Evolutionary conservation across 1,140 invertebrate genomes (phyloP).

Genomic region (Calephelis nemesis): DNA sequence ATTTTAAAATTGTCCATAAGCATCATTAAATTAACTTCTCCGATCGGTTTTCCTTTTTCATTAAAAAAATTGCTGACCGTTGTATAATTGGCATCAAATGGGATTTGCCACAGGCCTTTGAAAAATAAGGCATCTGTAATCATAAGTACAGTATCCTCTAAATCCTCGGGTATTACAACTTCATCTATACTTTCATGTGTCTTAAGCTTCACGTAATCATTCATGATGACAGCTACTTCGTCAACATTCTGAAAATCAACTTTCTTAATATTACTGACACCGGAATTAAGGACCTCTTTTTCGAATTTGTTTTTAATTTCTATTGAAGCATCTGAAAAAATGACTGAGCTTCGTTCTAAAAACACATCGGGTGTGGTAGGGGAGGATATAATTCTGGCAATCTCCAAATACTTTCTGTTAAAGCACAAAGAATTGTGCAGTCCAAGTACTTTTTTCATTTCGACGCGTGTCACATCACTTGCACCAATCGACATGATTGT

Average conservation of each 20-base stretch:
- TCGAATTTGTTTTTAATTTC: conserved; percentile 36
- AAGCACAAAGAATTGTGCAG: conserved; percentile 58
- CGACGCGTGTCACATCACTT: conserved; percentile 50
- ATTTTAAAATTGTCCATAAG: conserved; percentile 49
- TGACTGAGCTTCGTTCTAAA: conserved; percentile 42
- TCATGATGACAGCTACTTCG: conserved; percentile 40
- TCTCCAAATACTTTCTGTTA: conserved; percentile 51
- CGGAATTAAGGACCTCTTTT: conserved; percentile 27
- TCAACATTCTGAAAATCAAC: conserved; percentile 40
- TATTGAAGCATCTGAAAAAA: conserved; percentile 44
- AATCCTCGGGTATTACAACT: conserved; percentile 53
- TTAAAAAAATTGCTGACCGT: conserved; percentile 65
- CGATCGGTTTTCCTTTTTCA: conserved; percentile 53
- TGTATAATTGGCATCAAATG: conserved; percentile 81
- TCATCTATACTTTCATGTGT: conserved; percentile 54
- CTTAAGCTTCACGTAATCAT: conserved; percentile 44
- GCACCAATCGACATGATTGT: conserved; percentile 70
- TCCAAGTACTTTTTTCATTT: conserved; percentile 58
- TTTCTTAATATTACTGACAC: conserved; percentile 37
- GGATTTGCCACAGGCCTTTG: conserved; percentile 84
- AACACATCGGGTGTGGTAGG: conserved; percentile 21
- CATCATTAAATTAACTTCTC: conserved; percentile 74
- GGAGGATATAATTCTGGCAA: conserved; percentile 27
- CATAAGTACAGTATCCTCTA: conserved; percentile 79
- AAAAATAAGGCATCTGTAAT: conserved; percentile 87